Conservation (phyloP, 2,113 vertebrate genomes). For the Gallinago undulata region DNA sequence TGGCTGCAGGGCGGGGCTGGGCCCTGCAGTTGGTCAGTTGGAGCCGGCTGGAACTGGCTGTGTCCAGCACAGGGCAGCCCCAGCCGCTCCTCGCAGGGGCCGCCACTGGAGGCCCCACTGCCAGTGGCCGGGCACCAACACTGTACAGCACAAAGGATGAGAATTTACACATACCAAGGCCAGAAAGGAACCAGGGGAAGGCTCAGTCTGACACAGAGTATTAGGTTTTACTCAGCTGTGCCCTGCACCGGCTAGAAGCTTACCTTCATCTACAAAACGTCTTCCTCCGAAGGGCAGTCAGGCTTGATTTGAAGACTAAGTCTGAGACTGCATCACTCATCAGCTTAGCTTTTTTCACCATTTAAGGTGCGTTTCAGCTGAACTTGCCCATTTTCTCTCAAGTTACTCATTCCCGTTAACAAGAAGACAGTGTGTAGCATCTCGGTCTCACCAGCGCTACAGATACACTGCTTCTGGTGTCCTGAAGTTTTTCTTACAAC, state of each 20-base stretch:
- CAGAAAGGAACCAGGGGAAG: neutral
- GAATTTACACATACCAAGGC: neutral
- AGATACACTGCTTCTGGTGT: neutral
- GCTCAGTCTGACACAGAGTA: neutral
- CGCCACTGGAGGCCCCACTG: accelerated
- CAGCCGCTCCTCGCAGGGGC: neutral
- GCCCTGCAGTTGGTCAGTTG: accelerated
- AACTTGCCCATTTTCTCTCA: neutral
- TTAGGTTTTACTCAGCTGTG: neutral
- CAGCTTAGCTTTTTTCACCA: neutral
- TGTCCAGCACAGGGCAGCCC: accelerated
- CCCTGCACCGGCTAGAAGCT: neutral
- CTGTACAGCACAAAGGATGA: neutral
- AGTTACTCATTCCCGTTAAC: neutral
- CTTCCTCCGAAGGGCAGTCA: neutral
- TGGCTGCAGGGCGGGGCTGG: accelerated
- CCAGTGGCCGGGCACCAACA: neutral
- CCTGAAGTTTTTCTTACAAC: neutral
- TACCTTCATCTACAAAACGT: neutral
- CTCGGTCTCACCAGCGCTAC: accelerated
- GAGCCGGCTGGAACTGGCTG: accelerated
- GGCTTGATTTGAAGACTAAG: neutral
- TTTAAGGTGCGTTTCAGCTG: neutral
- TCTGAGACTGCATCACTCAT: neutral
- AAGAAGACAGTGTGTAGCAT: neutral